Conservation (phyloP, 2,113 vertebrate genomes). For the Ceyx cyanopectus region DNA sequence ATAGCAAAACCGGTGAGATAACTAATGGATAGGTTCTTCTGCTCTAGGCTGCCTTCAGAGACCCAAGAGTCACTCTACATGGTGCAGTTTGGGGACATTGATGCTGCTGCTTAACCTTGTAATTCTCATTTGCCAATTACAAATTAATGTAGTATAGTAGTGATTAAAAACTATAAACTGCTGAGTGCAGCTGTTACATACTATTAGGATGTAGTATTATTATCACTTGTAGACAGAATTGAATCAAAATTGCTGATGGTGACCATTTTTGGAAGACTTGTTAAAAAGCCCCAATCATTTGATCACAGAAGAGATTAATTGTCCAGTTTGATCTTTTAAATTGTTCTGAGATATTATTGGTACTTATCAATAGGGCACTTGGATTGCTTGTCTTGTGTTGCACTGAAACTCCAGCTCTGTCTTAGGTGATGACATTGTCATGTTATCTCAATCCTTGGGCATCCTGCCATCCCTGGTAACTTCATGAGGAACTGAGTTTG, state of each 20-base stretch:
- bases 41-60: neutral
- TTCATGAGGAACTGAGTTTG: neutral
- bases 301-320: neutral
- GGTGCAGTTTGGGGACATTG: neutral
- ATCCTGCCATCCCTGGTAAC: neutral
- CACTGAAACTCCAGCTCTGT: neutral
- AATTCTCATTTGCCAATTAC: neutral
- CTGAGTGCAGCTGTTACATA: neutral
- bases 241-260: neutral
- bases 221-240: neutral
- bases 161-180: neutral
- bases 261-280: neutral
- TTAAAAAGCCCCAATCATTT: neutral
- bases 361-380: neutral
- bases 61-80: neutral
- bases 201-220: neutral
- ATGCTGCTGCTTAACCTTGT: neutral
- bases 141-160: neutral
- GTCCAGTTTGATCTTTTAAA: neutral
- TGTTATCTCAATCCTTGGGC: neutral
- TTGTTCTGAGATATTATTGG: neutral
- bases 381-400: neutral
- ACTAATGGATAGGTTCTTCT: neutral
- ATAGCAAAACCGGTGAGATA: rapidly evolving
- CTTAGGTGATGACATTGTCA: neutral